Base-by-base conservation (phyloP, 2,888 invertebrate species). In the Acanthosoma haemorrhoidale region DNA sequence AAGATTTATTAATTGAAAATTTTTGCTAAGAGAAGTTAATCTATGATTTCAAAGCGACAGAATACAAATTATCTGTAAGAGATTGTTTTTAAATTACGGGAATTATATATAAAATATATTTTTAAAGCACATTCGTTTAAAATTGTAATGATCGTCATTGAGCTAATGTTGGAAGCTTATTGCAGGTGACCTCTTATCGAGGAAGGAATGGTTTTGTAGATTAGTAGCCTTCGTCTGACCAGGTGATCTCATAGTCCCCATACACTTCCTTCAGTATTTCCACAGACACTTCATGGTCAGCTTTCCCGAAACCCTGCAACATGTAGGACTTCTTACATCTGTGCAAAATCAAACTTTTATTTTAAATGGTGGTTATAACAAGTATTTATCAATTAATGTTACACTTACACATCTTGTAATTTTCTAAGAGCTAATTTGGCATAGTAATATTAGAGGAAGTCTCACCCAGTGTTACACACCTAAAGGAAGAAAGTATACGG, bases 151-250 rank as follows among this genome's bases (percentile, higher is more conserved):
- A 43, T 3, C 11, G 21, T 3, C 13, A 6, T 21, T 51, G 29
- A 51, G 51, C 25, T 51, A 25, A 51, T 13, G 6, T 25, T n/a
- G 25, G 51, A 51, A 51, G 51, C 51, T 51, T 51, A 51, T 51
- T 51, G 51, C 51, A 25, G 13, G 25, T 51, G 51, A 51, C 25
- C 51, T 25, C 21, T 25, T 3, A n/a, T 5, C n/a, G 32, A 6
- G 25, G 2, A n/a, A n/a, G 43, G 21, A 18, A 25, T 13, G 4
- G 25, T n/a, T 2, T 51, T 16, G 57, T 39, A 36, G 21, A 71
- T 80, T 81, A 91, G 80, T 93, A 93, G 63, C 92, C 93, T 76
- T 94, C 95, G 83, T 96, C 89, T 71, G 91, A 89, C 78, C 88
- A 90, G 71, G 89, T 87, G 74, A 97, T 87, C 11, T 84, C 80